Evolutionary conservation across 2,888 invertebrate species (phyloP).

Genomic region (Epinotia ramella): DNA sequence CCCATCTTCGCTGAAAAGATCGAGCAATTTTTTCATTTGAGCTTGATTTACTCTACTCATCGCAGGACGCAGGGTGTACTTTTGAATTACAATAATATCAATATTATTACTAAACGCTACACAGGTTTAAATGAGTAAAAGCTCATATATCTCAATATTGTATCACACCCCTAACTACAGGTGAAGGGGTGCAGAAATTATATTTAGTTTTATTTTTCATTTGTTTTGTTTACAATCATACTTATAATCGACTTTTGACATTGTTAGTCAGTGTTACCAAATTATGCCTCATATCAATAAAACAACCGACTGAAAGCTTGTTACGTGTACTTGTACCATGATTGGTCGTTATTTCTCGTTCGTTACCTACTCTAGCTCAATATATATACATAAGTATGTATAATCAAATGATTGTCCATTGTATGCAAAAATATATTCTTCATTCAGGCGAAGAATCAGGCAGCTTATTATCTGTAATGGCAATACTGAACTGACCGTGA

Average conservation of each 20-base stretch:
- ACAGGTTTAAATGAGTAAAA: neutral
- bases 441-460: neutral
- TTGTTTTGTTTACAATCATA: conserved; percentile 34
- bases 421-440: no score
- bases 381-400: no score
- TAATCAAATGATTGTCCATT: no score
- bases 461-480: neutral
- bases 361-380: no score
- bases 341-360: no score
- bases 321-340: no score
- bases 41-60: conserved; percentile 56
- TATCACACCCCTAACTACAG: neutral
- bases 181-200: no score
- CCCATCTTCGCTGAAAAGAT: conserved; percentile 59
- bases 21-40: conserved; percentile 61
- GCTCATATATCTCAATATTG: neutral
- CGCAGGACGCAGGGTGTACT: conserved; percentile 37
- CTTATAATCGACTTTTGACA: neutral
- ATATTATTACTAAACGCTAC: neutral
- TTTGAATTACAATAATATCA: neutral
- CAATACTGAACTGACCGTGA: neutral
- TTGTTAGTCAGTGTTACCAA: neutral
- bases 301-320: no score
- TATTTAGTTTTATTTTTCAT: neutral
- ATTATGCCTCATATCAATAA: neutral